phyloP scores from a whole-genome alignment of 2,113 vertebrate species.

The Pangasianodon gigas region DNA sequence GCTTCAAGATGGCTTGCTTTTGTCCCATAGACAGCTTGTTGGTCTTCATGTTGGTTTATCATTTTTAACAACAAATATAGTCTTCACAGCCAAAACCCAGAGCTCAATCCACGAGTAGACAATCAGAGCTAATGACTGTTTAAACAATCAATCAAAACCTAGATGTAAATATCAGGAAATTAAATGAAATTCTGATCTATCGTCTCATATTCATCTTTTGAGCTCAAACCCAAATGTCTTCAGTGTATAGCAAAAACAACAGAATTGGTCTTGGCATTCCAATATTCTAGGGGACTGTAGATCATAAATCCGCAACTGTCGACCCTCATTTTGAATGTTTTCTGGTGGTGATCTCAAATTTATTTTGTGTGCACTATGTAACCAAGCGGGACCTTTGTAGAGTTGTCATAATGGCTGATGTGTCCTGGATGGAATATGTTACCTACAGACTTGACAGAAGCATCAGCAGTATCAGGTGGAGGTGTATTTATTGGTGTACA shows the following conservation, averaged over 20 bases:
- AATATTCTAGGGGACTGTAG: neutral
- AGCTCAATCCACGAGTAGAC: neutral
- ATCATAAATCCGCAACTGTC: neutral
- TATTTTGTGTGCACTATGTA: neutral
- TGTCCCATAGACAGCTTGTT: neutral
- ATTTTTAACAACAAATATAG: neutral
- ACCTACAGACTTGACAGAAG: neutral
- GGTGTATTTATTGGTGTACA: neutral
- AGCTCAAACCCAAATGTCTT: neutral
- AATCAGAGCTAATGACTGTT: neutral
- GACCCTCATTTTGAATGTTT: neutral
- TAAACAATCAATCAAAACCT: neutral
- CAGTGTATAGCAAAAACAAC: neutral
- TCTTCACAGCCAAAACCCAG: neutral
- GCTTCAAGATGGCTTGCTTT: neutral
- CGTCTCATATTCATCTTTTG: neutral
- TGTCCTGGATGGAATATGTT: neutral
- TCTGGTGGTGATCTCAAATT: neutral
- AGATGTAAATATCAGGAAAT: neutral
- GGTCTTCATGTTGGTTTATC: neutral
- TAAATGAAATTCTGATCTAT: neutral
- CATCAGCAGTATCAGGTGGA: neutral
- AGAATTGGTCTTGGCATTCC: neutral
- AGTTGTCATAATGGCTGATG: neutral
- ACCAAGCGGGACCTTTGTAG: neutral